Base-by-base conservation (phyloP, 2,888 invertebrate genomes). In the Epinotia nisella region DNA sequence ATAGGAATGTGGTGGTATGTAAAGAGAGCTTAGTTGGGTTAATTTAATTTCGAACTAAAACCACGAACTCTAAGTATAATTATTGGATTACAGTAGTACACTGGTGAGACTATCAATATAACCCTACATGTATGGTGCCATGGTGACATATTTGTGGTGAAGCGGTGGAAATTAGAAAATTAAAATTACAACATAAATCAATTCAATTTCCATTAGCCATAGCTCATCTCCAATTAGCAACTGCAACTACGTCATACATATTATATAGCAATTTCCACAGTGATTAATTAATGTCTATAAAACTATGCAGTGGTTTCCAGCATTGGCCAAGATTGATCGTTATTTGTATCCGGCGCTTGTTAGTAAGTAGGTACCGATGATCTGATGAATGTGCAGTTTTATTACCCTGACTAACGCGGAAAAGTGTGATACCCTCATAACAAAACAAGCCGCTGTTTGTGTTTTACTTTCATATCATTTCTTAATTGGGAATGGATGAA, bases 361-460 rank as follows among this genome's bases (percentile, higher is more conserved):
- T 49, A 49, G n/a, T 49, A n/a, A 49, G 49, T 7, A 45, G n/a
- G n/a, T 45, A 49, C 35, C 35, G 35, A 35, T 49, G n/a, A 5
- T 49, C 7, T 49, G n/a, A 49, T n/a, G 49, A 49, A 49, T 7
- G 49, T n/a, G 0, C n/a, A 49, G 49, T 49, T 49, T 49, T 49
- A 49, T 49, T 49, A n/a, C n/a, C n/a, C 7, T 15, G n/a, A 45
- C 45, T n/a, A 49, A n/a, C 7, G 49, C 49, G 49, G n/a, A 49
- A 49, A 49, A 7, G 13, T 35, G 13, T 58, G 64, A 17, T 19
- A 62, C 58, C 58, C 51, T 21, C 64, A 64, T 51, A 21, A 49
- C 39, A 64, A 71, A 64, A 35, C 49, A 49, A 58, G 35, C 51
- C n/a, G 49, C n/a, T 24, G 55, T 49, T 45, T 56, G 15, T 29